These are phyloP conservation scores for Trematocara caparti DNA, from an alignment of 2,797 vertebrate genomes.

Conservation along the genomic window DNA sequence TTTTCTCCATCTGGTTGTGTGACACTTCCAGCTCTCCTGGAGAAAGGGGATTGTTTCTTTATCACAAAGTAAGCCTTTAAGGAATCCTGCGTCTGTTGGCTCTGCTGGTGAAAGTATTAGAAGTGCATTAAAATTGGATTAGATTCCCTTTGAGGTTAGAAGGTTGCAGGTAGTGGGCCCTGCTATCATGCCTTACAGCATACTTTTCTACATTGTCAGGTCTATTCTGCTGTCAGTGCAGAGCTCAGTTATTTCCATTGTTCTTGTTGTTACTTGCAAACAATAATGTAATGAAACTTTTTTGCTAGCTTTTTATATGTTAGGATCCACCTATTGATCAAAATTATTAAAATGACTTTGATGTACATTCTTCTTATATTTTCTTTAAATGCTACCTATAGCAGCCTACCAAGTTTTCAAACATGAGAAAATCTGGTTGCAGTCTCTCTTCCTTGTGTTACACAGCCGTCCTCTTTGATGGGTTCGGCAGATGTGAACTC, in stretches of 20 bases:
- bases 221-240: not conserved
- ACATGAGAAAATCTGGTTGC: not conserved
- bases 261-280: not conserved
- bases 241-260: not conserved
- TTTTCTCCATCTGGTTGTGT: not conserved
- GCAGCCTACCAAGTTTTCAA: not conserved
- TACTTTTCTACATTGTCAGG: not conserved
- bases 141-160: not conserved
- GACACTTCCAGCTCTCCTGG: not conserved
- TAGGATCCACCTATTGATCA: not conserved
- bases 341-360: not conserved
- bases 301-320: not conserved
- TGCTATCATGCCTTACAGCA: not conserved
- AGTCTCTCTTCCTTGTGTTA: not conserved
- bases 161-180: not conserved
- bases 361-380: not conserved
- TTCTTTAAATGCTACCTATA: fast-evolving
- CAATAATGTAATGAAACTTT: not conserved
- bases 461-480: not conserved
- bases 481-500: not conserved
- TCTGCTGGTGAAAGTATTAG: not conserved
- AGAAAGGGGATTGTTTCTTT: not conserved
- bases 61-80: not conserved
- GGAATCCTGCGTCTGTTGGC: not conserved
- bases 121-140: not conserved